These are phyloP conservation scores for Dicranocentrus wangi DNA, from an alignment of 2,888 invertebrate species.

Conservation along the genomic window DNA sequence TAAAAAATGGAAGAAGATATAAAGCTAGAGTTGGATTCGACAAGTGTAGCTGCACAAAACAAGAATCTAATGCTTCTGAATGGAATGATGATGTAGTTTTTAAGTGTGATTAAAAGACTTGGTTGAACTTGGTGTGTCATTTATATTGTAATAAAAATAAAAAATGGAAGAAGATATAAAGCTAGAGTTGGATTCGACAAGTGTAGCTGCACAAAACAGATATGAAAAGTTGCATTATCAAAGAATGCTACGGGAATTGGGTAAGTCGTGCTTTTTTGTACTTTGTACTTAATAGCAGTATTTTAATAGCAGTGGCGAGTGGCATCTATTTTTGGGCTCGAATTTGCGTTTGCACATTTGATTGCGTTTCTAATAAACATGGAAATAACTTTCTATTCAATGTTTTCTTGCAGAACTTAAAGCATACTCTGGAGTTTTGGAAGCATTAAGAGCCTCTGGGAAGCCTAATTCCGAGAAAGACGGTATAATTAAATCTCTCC, in stretches of 20 bases:
- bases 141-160: no score
- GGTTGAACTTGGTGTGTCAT: no score
- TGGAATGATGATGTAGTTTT: no score
- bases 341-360: no score
- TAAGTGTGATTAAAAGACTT: no score
- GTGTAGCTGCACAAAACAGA: not conserved
- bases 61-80: no score
- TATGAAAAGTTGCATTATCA: slow-evolving; percentile 45
- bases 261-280: slow-evolving; percentile 28
- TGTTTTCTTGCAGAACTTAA: slow-evolving; percentile 66
- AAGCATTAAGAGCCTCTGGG: slow-evolving; percentile 69
- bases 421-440: slow-evolving; percentile 65
- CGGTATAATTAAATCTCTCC: slow-evolving; percentile 45
- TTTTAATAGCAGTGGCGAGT: not conserved
- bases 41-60: not conserved
- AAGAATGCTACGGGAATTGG: slow-evolving; percentile 57
- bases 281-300: not conserved
- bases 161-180: slow-evolving; percentile 52
- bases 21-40: not conserved
- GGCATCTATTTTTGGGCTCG: no score
- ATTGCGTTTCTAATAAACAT: no score
- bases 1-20: slow-evolving; percentile 57
- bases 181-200: not conserved
- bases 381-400: slow-evolving; percentile 22
- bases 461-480: slow-evolving; percentile 67